phyloP scores from a whole-genome alignment of 2,113 vertebrate species.

The Plotosus lineatus region DNA sequence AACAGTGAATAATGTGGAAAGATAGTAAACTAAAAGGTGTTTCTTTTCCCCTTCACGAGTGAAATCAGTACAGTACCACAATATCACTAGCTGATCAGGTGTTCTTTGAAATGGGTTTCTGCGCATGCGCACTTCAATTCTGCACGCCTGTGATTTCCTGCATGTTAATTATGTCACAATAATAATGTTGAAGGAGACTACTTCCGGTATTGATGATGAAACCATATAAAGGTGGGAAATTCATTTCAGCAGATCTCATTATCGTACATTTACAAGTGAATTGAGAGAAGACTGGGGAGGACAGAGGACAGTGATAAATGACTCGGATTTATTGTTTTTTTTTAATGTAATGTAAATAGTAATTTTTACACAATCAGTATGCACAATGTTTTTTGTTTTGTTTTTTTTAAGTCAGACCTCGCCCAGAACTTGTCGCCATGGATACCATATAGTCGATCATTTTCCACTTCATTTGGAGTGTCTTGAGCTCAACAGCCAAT shows the following conservation, averaged over 20 bases:
- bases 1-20: neutral
- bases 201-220: neutral
- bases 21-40: neutral
- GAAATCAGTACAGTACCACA: too few species aligned
- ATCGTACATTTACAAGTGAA: neutral
- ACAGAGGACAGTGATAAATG: neutral
- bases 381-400: too few species aligned
- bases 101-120: neutral
- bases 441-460: slow-evolving; percentile 18
- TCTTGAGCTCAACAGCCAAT: neutral
- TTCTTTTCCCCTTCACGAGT: neutral
- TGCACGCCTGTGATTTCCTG: neutral
- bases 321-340: neutral
- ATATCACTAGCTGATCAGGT: neutral
- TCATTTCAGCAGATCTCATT: neutral
- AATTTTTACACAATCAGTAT: too few species aligned
- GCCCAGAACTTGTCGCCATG: slow-evolving; percentile 5
- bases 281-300: neutral
- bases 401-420: neutral
- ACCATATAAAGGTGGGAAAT: neutral
- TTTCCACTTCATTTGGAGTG: neutral
- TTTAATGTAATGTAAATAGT: too few species aligned
- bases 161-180: neutral
- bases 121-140: neutral
- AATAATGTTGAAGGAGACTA: neutral